These are phyloP conservation scores for Cheilosia pagana DNA, from an alignment of 2,888 invertebrate species.

Conservation along the genomic window DNA sequence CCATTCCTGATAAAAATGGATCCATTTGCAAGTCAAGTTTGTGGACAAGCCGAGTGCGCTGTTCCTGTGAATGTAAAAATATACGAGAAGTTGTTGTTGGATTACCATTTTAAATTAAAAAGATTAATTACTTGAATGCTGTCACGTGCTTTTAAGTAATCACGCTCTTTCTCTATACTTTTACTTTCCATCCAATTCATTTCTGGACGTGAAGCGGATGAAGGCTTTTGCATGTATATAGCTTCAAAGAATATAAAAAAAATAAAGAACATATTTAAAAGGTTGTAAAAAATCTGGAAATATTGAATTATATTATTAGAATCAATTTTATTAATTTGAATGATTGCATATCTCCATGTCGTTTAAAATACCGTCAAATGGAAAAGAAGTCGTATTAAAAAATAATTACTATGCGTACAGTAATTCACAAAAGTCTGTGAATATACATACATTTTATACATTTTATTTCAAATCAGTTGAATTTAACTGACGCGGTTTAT, in stretches of 20 bases:
- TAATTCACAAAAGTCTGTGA: constrained; percentile 52
- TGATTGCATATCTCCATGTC: constrained; percentile 1
- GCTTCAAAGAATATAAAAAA: constrained; percentile 75
- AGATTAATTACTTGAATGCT: constrained; percentile 58
- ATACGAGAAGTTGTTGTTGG: constrained; percentile 19
- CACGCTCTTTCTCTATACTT: constrained; percentile 94
- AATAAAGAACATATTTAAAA: constrained; percentile 11
- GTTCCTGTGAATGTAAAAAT: constrained; percentile 48
- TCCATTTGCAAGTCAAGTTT: constrained; percentile 84
- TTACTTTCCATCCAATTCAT: constrained; percentile 82
- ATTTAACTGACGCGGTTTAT: background rate
- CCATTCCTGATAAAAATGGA: constrained; percentile 91
- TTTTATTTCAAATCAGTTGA: background rate
- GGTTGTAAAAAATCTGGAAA: constrained; percentile 7
- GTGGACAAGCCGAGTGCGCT: constrained; percentile 61
- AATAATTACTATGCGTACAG: constrained; percentile 41
- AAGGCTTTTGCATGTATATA: constrained; percentile 83
- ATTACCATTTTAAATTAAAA: constrained; percentile 41
- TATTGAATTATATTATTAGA: background rate
- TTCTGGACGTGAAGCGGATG: constrained; percentile 77
- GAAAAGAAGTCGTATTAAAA: constrained; percentile 42
- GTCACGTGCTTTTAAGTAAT: constrained; percentile 87
- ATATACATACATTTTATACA: too few species aligned
- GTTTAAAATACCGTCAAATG: constrained; percentile 17
- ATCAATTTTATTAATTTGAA: background rate